Conservation (phyloP, 92 coral and sea anemone species). For the Porites lobata region DNA sequence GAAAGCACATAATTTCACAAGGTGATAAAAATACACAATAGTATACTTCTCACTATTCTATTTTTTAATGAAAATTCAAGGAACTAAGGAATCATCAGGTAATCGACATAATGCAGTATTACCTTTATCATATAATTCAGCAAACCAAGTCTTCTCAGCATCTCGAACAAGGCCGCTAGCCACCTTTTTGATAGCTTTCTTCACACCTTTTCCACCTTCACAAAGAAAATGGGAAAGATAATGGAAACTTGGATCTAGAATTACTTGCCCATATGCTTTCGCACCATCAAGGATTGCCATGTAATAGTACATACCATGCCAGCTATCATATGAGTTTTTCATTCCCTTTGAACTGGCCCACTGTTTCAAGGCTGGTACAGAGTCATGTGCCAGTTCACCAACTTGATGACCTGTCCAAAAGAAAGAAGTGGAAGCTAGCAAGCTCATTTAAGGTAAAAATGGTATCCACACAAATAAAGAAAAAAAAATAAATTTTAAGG, state of each 20-base stretch:
- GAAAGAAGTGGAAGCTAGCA: too few species aligned
- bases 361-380: constrained; percentile 23
- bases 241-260: too few species aligned
- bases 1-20: constrained; percentile 7
- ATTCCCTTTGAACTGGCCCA: constrained; percentile 16
- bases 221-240: too few species aligned
- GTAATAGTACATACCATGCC: constrained; percentile 30
- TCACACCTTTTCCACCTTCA: too few species aligned
- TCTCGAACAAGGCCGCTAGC: constrained; percentile 25
- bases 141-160: constrained; percentile 22
- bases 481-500: too few species aligned
- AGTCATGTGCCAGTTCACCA: constrained; percentile 31
- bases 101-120: not conserved
- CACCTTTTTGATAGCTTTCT: constrained; percentile 13
- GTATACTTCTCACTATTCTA: too few species aligned
- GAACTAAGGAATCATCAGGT: not conserved
- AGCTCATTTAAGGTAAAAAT: too few species aligned
- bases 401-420: constrained; percentile 9
- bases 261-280: too few species aligned
- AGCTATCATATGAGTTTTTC: constrained; percentile 33
- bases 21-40: not conserved
- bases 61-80: not conserved
- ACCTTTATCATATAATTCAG: constrained; percentile 28
- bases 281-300: too few species aligned
- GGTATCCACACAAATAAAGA: too few species aligned